Conservation (phyloP, 2,113 vertebrate genomes). For the Eolophus roseicapilla region DNA sequence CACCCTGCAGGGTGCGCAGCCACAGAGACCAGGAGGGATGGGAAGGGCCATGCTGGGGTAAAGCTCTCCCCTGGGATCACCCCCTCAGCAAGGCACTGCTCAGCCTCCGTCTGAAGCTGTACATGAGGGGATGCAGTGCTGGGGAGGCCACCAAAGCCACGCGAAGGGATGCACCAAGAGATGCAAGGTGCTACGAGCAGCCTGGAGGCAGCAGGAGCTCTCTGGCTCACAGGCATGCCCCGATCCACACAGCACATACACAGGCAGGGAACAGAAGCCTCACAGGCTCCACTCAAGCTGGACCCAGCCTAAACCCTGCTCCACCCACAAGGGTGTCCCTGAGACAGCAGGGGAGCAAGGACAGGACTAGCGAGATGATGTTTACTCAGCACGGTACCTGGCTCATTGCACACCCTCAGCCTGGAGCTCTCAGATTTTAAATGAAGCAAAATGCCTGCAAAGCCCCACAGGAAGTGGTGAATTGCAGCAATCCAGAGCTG, state of each 20-base stretch:
- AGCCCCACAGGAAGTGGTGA: background rate
- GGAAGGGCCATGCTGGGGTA: background rate
- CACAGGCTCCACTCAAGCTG: background rate
- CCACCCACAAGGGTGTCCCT: background rate
- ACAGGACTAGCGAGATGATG: background rate
- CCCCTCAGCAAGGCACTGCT: background rate
- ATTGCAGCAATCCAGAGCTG: background rate
- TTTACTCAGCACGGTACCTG: background rate
- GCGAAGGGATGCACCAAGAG: background rate
- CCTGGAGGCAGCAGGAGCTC: rapidly evolving
- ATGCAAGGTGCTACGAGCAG: rapidly evolving
- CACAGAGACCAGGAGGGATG: rapidly evolving
- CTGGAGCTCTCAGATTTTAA: background rate
- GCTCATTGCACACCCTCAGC: background rate
- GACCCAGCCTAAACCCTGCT: background rate
- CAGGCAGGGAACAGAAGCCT: background rate
- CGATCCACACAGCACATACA: rapidly evolving
- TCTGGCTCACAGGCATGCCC: background rate
- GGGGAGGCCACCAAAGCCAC: background rate
- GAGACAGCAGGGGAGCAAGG: background rate
- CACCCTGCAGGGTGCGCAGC: background rate
- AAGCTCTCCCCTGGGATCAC: background rate
- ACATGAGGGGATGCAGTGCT: rapidly evolving
- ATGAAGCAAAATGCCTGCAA: background rate
- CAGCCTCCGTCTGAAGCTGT: rapidly evolving